A percentile compares a stretch with the other conserved stretches of the same genome.
Evolutionary conservation across 2,797 vertebrate genomes (phyloP).

Genomic region (Otus scops): DNA sequence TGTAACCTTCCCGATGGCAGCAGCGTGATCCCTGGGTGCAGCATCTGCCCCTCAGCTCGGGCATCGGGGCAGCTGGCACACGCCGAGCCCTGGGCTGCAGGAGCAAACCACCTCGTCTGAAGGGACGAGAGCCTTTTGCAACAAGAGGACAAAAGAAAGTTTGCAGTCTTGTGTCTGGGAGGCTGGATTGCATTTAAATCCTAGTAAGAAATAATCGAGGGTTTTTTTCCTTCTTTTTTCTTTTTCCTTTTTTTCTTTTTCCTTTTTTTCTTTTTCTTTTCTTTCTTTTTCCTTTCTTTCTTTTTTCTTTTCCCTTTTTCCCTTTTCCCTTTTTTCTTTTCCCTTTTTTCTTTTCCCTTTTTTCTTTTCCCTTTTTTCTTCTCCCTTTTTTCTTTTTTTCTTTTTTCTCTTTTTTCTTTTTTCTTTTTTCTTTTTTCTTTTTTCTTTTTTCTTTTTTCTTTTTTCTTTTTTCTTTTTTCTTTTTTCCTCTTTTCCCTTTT

Average conservation of each 20-base stretch:
- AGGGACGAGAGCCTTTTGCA: neutral
- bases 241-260: too few relatives aligned
- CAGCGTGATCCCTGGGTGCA: neutral
- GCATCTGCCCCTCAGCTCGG: accelerated
- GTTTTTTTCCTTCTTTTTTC: too few relatives aligned
- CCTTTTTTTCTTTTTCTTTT: too few relatives aligned
- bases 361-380: too few relatives aligned
- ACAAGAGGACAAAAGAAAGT: neutral
- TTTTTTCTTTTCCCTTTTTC: too few relatives aligned
- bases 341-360: neutral
- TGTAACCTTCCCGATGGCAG: neutral
- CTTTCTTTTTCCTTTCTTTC: too few relatives aligned
- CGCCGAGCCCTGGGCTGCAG: neutral
- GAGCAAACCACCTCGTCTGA: neutral
- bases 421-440: too few relatives aligned
- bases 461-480: too few relatives aligned
- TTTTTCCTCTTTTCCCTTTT: too few relatives aligned
- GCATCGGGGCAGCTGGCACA: neutral
- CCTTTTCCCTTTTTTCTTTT: too few relatives aligned
- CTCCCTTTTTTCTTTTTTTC: neutral
- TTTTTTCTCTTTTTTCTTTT: too few relatives aligned
- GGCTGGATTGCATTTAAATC: neutral
- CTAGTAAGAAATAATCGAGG: neutral
- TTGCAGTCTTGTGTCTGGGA: neutral
- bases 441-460: too few relatives aligned